A percentile compares a stretch with the other conserved stretches of the same genome.
Evolutionary conservation across 35 echinoderm and acorn worm genomes (phyloP).

Genomic region (Anneissia japonica): DNA sequence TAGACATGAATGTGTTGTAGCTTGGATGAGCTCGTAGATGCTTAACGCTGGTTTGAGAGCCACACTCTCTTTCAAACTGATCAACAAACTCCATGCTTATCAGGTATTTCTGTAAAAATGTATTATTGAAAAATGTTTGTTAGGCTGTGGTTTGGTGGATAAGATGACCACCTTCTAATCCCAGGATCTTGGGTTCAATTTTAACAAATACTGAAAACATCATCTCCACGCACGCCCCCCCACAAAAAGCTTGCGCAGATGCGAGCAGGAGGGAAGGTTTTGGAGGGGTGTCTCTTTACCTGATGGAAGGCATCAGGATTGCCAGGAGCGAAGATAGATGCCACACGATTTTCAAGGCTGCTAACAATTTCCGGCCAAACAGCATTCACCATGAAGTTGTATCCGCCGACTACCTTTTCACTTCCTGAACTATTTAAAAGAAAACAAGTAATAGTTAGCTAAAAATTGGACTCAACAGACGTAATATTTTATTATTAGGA

Average conservation of each 20-base stretch:
- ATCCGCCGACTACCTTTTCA: conserved; percentile 84
- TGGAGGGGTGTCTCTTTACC: no score
- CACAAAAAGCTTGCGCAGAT: no score
- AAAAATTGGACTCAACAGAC: no score
- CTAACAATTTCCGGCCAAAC: conserved; percentile 89
- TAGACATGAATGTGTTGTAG: conserved; percentile 78
- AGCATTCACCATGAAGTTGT: conserved; percentile 91
- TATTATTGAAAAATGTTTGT: no score
- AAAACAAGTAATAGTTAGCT: conserved; percentile 6
- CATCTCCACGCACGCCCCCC: no score
- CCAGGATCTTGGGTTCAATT: no score
- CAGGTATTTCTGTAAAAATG: conserved; percentile 61
- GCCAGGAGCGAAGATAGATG: conserved; percentile 75
- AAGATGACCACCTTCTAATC: no score
- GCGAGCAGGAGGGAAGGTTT: no score
- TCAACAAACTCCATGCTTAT: conserved; percentile 72
- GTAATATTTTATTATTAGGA: no score
- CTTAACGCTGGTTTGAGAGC: conserved; percentile 80
- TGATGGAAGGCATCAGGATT: conserved; percentile 88
- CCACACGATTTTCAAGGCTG: conserved; percentile 67
- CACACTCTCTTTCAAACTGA: conserved; percentile 82
- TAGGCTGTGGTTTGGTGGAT: no score
- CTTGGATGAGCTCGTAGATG: conserved; percentile 61
- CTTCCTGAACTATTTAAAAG: conserved; percentile 44
- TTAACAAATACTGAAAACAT: no score